A percentile compares a stretch with the other conserved stretches of the same genome.
These are phyloP conservation scores for Heliothis subflexa DNA, from an alignment of 1,140 invertebrate species.

Conservation along the genomic window DNA sequence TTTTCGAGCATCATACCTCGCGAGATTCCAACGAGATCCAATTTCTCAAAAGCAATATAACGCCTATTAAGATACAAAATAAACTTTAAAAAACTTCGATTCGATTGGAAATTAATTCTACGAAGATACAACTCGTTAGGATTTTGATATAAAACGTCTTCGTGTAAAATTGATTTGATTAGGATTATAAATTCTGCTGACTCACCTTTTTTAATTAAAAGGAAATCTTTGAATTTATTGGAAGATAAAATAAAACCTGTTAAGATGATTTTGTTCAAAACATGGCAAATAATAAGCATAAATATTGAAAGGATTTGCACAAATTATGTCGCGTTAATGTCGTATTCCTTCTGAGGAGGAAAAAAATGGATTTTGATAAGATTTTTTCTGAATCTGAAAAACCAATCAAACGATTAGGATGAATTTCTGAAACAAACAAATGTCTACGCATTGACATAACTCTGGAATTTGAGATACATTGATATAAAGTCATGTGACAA, in stretches of 20 bases:
- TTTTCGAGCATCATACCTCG: not conserved
- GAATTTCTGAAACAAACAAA: not conserved
- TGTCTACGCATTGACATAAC: not conserved
- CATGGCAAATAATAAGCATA: no score
- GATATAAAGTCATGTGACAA: not conserved
- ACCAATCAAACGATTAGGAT: not conserved
- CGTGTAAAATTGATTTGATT: slow-evolving; percentile 31
- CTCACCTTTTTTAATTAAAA: not conserved
- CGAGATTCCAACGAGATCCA: not conserved
- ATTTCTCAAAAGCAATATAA: slow-evolving; percentile 2
- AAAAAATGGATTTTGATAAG: no score
- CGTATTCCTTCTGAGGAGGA: no score
- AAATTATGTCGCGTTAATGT: no score
- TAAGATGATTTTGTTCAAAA: no score
- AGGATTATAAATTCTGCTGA: not conserved
- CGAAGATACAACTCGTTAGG: slow-evolving; percentile 18
- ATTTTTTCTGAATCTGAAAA: no score
- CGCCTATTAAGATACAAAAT: slow-evolving; percentile 9
- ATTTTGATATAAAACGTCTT: slow-evolving; percentile 1
- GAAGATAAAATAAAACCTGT: not conserved
- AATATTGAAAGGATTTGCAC: no score
- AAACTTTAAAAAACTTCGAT: slow-evolving; percentile 20
- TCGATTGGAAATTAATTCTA: slow-evolving; percentile 28
- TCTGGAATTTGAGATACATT: not conserved
- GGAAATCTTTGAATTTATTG: not conserved